These are phyloP conservation scores for Hartigia nigra DNA, from an alignment of 2,888 invertebrate species.

Conservation along the genomic window DNA sequence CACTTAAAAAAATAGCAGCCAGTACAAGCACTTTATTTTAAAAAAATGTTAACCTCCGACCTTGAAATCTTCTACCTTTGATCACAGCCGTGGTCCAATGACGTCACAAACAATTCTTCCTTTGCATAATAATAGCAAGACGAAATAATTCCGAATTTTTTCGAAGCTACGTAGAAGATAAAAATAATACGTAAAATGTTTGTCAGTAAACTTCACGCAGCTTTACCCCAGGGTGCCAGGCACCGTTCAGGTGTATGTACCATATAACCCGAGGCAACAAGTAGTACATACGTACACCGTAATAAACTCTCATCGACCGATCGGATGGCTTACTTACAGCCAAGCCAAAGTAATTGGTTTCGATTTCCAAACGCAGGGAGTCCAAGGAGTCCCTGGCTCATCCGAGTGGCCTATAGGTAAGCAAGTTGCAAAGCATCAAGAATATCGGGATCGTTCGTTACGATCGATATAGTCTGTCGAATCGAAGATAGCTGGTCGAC, in stretches of 20 bases:
- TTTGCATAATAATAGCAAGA: background rate
- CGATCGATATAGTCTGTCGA: no score
- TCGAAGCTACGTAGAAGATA: background rate
- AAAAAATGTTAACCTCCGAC: background rate
- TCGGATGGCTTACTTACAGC: slow-evolving; percentile 21
- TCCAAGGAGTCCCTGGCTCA: no score
- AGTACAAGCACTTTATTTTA: background rate
- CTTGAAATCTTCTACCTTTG: background rate
- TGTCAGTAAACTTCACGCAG: background rate
- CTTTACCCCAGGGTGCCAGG: background rate
- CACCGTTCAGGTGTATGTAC: background rate
- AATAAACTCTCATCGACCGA: slow-evolving; percentile 12
- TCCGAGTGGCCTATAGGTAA: no score
- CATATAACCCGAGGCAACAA: slow-evolving; percentile 5
- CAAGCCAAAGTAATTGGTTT: slow-evolving; percentile 29
- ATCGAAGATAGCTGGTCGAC: no score
- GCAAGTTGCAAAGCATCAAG: no score
- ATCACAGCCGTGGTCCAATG: no score
- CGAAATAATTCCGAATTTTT: background rate
- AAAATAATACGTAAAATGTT: background rate
- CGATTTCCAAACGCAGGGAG: slow-evolving; percentile 29
- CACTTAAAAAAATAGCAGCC: background rate
- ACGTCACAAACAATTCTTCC: background rate
- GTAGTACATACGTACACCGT: slow-evolving; percentile 19
- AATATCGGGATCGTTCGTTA: no score